Evolutionary conservation across 2,888 invertebrate species (phyloP), one percentile per base, ranked within the genome.

Genomic region (Tethea ocularis): DNA sequence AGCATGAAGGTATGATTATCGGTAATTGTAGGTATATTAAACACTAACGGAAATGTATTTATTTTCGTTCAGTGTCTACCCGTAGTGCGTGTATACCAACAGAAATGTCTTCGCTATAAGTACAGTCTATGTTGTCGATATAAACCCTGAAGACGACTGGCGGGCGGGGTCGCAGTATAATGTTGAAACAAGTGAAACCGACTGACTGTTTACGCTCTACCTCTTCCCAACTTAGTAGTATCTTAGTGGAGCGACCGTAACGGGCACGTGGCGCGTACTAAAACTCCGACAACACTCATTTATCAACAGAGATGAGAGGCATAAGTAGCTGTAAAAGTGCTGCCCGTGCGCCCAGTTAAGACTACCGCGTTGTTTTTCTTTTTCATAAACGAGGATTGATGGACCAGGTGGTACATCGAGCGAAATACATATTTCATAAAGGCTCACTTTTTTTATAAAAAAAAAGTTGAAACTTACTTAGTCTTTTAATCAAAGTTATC

Each of bases 221-320:
- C 64, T 71, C 76, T 69, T 65, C 57, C 57, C 62, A 72, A 81
- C 68, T 75, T 72, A 68, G 76, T 72, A 68, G 76, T 78, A 76
- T 78, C 83, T 74, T 66, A 72, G 60, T 60, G 52, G 64, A 63
- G 60, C 68, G 77, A 72, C 75, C 81, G 80, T 89, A 86, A 84
- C 78, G 68, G 71, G 80, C 90, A 91, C 83, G 81, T 82, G 90
- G 84, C 80, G 76, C 76, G 68, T 74, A 76, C 80, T 81, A 64
- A 82, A 87, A 87, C 83, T 87, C 78, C 68, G 74, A 79, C 78
- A 85, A 87, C 85, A 82, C 82, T 85, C 88, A 86, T 91, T 89
- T 88, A 89, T 91, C 89, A 88, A 71, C 62, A 72, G 74, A 82
- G 83, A 86, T 83, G 88, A 87, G 83, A 80, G 77, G 80, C 80